Evolutionary conservation across 2,113 vertebrate species (phyloP).

Genomic region (Beaufortia kweichowensis): DNA sequence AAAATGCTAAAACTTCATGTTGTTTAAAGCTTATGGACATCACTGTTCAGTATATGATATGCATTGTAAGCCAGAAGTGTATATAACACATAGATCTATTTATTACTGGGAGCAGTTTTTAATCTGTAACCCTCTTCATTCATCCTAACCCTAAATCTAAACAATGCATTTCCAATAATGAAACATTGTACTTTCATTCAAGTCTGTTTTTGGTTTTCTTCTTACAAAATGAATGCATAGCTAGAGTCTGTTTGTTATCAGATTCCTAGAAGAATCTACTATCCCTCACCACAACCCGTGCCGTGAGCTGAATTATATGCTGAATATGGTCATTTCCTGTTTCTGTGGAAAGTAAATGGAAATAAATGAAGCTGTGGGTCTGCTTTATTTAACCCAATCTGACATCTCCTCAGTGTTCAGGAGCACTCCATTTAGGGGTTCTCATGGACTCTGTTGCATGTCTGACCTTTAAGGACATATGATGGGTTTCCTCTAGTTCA

Average conservation of each 20-base stretch:
- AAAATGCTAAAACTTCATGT: no score
- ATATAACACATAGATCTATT: constrained; percentile 4
- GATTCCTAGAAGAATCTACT: not conserved
- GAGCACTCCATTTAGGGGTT: constrained; percentile 3
- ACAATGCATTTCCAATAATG: not conserved
- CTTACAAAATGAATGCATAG: no score
- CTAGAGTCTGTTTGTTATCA: constrained; percentile 12
- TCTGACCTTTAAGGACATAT: not conserved
- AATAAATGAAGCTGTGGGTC: constrained; percentile 34
- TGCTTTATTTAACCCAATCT: constrained; percentile 41
- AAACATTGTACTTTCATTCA: not conserved
- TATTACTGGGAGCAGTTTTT: constrained; percentile 5
- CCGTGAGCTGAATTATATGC: constrained; percentile 35
- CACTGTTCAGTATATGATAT: no score
- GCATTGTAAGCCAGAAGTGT: no score
- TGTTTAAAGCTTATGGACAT: no score
- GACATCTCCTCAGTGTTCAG: constrained; percentile 4
- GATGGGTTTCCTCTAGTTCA: constrained; percentile 36
- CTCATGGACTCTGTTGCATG: not conserved
- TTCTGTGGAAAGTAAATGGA: constrained; percentile 30
- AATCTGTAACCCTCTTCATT: not conserved
- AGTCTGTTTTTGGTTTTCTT: no score
- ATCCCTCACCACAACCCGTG: not conserved
- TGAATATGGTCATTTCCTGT: constrained; percentile 43
- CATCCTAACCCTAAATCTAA: not conserved